These are phyloP conservation scores for Saccostrea glomerata DNA, from an alignment of 1,140 invertebrate species.

Conservation along the genomic window DNA sequence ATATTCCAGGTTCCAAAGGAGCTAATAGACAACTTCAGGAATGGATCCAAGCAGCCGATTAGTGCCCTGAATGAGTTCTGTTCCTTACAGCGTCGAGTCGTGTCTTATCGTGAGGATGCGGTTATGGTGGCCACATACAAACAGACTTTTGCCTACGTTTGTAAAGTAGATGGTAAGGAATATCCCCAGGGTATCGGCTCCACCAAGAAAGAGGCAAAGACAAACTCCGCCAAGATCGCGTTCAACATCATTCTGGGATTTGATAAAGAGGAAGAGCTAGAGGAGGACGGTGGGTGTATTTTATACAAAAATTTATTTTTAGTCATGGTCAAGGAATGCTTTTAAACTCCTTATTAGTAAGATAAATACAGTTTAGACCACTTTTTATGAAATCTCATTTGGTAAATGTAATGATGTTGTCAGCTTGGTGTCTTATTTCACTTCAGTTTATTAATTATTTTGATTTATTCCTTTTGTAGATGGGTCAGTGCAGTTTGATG, in stretches of 20 bases:
- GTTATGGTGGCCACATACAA: conserved; percentile 49
- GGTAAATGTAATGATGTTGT: too few species aligned
- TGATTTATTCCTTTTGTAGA: background rate
- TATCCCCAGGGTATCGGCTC: conserved; percentile 70
- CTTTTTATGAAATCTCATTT: too few species aligned
- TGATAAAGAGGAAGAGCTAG: conserved; percentile 62
- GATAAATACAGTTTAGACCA: too few species aligned
- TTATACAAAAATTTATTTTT: too few species aligned
- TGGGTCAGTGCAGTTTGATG: conserved; percentile 58
- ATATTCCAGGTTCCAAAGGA: conserved; percentile 61
- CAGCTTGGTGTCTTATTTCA: too few species aligned
- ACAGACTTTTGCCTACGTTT: conserved; percentile 66
- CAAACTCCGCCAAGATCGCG: conserved; percentile 67
- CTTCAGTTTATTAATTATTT: too few species aligned
- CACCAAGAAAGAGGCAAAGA: conserved; percentile 77
- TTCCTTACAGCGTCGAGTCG: conserved; percentile 58
- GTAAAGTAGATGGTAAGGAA: conserved; percentile 62
- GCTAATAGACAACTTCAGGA: conserved; percentile 66
- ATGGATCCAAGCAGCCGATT: conserved; percentile 70
- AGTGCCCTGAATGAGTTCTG: conserved; percentile 72
- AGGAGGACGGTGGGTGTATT: conserved; percentile 47
- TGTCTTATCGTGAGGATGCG: conserved; percentile 63
- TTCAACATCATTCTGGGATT: conserved; percentile 67
- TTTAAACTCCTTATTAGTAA: too few species aligned
- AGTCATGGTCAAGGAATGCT: too few species aligned